A percentile compares a stretch with the other conserved stretches of the same genome.
phyloP scores from a whole-genome alignment of 2,888 invertebrate species.

The Drosophila longiperda region DNA sequence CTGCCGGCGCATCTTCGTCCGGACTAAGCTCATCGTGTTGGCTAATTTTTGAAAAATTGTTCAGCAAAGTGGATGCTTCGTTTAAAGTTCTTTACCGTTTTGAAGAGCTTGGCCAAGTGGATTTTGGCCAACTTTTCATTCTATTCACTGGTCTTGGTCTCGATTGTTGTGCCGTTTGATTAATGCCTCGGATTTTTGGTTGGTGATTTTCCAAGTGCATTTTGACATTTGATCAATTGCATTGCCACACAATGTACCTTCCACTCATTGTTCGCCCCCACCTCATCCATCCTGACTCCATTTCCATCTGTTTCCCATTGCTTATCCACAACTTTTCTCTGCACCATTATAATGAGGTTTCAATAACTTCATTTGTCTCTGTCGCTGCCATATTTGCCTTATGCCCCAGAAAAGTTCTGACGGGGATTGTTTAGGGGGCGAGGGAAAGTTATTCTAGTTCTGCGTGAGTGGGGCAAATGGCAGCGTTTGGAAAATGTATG shows the following conservation, averaged over 20 bases:
- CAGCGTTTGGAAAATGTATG: constrained; percentile 44
- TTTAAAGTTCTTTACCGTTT: constrained; percentile 54
- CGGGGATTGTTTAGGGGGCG: not conserved
- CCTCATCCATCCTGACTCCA: not conserved
- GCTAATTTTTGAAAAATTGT: constrained; percentile 77
- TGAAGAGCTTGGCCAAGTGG: constrained; percentile 46
- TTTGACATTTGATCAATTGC: constrained; percentile 78
- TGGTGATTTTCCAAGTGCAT: constrained; percentile 76
- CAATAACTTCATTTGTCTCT: constrained; percentile 80
- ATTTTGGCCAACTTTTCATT: constrained; percentile 17
- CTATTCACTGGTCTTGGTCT: constrained; percentile 30
- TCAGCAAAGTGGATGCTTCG: constrained; percentile 51
- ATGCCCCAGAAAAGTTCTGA: constrained; percentile 34
- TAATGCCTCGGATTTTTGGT: constrained; percentile 70
- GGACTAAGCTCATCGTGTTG: constrained; percentile 52
- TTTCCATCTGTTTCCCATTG: constrained; percentile 45
- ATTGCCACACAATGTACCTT: constrained; percentile 37
- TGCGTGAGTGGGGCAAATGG: constrained; percentile 34
- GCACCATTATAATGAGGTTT: constrained; percentile 75
- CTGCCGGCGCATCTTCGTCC: constrained; percentile 35
- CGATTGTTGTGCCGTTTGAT: constrained; percentile 63
- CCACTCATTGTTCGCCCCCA: not conserved
- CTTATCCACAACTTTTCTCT: constrained; percentile 45
- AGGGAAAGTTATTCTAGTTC: constrained; percentile 32
- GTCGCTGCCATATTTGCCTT: constrained; percentile 66